Conservation (phyloP, 2,888 invertebrate species). For the Melanotus villosus region DNA sequence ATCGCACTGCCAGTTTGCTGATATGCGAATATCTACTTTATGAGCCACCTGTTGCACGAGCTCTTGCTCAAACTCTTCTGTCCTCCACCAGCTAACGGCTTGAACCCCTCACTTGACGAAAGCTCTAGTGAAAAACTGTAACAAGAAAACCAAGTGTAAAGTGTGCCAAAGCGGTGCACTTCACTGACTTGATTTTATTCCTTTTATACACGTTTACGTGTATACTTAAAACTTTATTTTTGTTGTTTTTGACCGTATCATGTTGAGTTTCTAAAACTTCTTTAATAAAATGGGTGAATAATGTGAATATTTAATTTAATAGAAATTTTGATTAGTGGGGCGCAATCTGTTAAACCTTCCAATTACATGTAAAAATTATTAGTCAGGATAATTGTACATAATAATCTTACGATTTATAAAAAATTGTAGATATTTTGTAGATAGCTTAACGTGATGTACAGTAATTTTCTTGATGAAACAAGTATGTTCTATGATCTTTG, state of each 20-base stretch:
- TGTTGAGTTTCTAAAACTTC: too few relatives aligned
- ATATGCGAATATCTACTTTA: slow-evolving; percentile 72
- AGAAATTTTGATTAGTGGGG: too few relatives aligned
- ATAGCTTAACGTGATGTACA: too few relatives aligned
- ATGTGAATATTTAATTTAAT: too few relatives aligned
- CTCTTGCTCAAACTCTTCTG: slow-evolving; percentile 54
- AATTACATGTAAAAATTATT: too few relatives aligned
- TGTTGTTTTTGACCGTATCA: background rate
- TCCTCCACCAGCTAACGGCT: slow-evolving; percentile 57
- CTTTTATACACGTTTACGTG: background rate
- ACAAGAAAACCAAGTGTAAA: slow-evolving; percentile 55
- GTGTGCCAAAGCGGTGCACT: slow-evolving; percentile 46
- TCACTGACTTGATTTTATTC: slow-evolving; percentile 31
- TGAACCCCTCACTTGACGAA: slow-evolving; percentile 59
- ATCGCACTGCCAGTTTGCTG: slow-evolving; percentile 66
- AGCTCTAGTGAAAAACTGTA: slow-evolving; percentile 52
- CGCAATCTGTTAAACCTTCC: too few relatives aligned
- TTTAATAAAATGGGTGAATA: too few relatives aligned
- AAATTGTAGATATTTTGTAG: too few relatives aligned
- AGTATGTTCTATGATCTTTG: too few relatives aligned
- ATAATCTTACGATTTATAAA: too few relatives aligned
- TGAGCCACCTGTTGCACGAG: slow-evolving; percentile 69
- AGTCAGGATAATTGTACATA: too few relatives aligned
- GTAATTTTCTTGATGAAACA: too few relatives aligned
- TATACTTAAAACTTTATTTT: background rate